Evolutionary conservation across 2,797 vertebrate genomes (phyloP), one percentile per base, ranked within the genome.

Genomic region (Catharus ustulatus): DNA sequence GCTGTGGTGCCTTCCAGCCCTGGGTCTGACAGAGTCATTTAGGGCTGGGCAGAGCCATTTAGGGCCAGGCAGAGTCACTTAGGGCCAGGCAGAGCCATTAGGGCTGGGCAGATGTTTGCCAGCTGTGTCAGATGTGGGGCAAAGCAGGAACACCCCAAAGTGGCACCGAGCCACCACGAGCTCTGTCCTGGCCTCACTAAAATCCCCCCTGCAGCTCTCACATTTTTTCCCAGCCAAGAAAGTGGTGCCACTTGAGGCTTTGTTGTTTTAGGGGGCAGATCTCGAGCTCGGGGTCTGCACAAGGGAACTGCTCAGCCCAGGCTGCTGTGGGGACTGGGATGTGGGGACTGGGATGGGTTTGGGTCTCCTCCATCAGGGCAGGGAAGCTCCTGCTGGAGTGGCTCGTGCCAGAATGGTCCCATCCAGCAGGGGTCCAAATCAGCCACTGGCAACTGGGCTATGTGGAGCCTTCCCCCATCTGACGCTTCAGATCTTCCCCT

Each of bases 91-190:
- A 5, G 62, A 84, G 72, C 36, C 77, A 69, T 86, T 54, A 80
- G 4, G 3, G 68, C 76, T 0, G 5, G 64, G 59, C 95, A 93
- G 34, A 79, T 79, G 62, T 78, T 78, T 36, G 49, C 3, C 75
- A 78, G 61, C 10, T 21, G 54, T 61, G 81, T 1, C 30, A 29
- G 73, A 72, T 5, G 84, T 4, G 71, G 71, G 8, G 13, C 36
- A 54, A 4, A 42, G 23, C 64, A 6, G 82, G 43, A 32, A 21
- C 27, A 26, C 5, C 64, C 87, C 38, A 27, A 38, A 13, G 54
- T 0, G 62, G 51, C 40, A 32, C 51, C 0, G 2, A 87, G 43
- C 34, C 49, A 34, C 1, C 5, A 1, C 0, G 0, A 55, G 14
- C 13, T 21, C 14, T n/a, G 66, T 27, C 23, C 67, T 15, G 43